Evolutionary conservation across 2,888 invertebrate genomes (phyloP).

Genomic region (Conus canariensis): DNA sequence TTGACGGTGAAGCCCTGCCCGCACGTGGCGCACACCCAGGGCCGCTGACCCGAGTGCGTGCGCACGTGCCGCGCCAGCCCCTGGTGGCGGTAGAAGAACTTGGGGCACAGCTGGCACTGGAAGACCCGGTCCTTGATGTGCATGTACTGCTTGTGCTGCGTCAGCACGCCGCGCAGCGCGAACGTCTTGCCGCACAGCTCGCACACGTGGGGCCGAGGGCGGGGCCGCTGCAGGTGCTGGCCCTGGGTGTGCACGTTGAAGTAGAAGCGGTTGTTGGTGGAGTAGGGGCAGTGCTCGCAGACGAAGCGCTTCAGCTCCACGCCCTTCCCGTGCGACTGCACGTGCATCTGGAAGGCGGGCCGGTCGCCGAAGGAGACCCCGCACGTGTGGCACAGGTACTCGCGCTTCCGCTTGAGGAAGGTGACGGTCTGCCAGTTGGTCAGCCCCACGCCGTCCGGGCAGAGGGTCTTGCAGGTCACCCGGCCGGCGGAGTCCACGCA

Average conservation of each 20-base stretch:
- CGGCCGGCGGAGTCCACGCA: background rate
- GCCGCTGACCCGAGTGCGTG: constrained; percentile 48
- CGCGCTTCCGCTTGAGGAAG: background rate
- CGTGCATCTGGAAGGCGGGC: background rate
- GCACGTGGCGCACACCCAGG: constrained; percentile 43
- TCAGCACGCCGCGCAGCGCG: constrained; percentile 41
- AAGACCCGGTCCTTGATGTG: constrained; percentile 19
- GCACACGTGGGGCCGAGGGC: constrained; percentile 46
- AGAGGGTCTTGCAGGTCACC: constrained; percentile 17
- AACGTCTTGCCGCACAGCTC: constrained; percentile 51
- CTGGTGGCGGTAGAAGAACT: background rate
- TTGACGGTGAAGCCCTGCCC: constrained; percentile 42
- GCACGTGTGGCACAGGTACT: constrained; percentile 22
- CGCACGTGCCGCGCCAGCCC: constrained; percentile 43
- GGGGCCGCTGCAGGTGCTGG: constrained; percentile 33
- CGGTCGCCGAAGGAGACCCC: constrained; percentile 1
- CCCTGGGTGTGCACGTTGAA: constrained; percentile 41
- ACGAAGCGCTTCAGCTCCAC: constrained; percentile 25
- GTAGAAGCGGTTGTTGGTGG: constrained; percentile 41
- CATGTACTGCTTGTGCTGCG: constrained; percentile 36
- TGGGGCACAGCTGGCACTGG: constrained; percentile 18
- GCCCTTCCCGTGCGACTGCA: background rate
- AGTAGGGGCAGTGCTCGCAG: constrained; percentile 44
- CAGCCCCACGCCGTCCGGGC: background rate
- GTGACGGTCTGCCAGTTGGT: background rate